A percentile compares a stretch with the other conserved stretches of the same genome.
These are phyloP conservation scores for Avahi laniger DNA, from an alignment of 2,797 vertebrate genomes.

Conservation along the genomic window DNA sequence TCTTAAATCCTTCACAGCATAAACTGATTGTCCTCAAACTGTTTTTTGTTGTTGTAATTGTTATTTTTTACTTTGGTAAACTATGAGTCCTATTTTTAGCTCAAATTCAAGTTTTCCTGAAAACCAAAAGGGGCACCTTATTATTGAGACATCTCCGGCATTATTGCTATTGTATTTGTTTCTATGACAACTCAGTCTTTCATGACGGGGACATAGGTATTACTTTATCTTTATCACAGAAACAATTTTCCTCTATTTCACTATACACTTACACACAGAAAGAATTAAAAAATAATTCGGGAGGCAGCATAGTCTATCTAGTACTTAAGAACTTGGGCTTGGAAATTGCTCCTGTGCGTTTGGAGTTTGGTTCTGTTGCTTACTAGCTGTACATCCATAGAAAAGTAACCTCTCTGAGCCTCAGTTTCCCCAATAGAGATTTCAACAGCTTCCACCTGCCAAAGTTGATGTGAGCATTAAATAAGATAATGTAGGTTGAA, in stretches of 20 bases:
- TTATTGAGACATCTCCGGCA: neutral
- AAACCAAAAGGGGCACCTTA: neutral
- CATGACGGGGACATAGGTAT: neutral
- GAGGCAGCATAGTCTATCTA: neutral
- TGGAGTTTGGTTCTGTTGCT: neutral
- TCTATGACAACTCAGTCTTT: neutral
- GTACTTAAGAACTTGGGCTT: neutral
- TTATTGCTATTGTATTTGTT: neutral
- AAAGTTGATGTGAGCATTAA: neutral
- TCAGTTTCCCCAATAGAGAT: neutral
- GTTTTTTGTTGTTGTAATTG: neutral
- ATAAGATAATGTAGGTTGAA: neutral
- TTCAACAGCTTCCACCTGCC: neutral
- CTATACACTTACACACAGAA: neutral
- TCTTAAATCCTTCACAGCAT: neutral
- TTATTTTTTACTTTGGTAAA: slow-evolving; percentile 43
- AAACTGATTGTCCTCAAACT: neutral
- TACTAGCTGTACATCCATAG: neutral
- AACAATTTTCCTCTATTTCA: neutral
- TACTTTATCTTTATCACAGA: neutral
- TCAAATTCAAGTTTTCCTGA: neutral
- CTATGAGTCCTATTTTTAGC: neutral
- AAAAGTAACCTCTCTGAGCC: neutral
- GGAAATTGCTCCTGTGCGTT: neutral
- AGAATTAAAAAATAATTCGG: neutral